These are phyloP conservation scores for Linnaemya tessellans DNA, from an alignment of 2,888 invertebrate species.

Conservation along the genomic window DNA sequence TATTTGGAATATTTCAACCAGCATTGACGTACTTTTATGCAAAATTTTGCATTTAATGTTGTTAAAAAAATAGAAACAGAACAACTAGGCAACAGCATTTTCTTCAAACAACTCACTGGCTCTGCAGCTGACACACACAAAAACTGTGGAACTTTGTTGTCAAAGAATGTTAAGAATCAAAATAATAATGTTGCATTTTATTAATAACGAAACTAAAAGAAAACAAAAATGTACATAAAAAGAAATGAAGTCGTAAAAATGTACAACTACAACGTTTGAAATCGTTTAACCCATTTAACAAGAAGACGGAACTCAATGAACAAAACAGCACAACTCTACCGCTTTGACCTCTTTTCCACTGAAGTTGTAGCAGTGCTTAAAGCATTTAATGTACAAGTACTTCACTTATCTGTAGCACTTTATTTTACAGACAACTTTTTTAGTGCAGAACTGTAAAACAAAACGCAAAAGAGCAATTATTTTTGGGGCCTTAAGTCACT, in stretches of 20 bases:
- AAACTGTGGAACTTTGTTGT: background rate
- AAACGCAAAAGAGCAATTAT: constrained; percentile 22
- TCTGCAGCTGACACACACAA: constrained; percentile 4
- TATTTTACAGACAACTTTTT: constrained; percentile 55
- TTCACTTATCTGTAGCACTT: constrained; percentile 42
- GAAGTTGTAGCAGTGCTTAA: background rate
- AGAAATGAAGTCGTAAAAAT: constrained; percentile 44
- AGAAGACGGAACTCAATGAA: background rate
- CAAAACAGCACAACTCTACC: constrained; percentile 14
- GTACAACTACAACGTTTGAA: constrained; percentile 28
- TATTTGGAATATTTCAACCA: constrained; percentile 2
- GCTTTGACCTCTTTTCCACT: constrained; percentile 30
- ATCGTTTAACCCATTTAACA: constrained; percentile 19
- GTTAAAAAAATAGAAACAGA: background rate
- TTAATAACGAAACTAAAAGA: background rate
- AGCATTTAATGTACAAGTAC: background rate
- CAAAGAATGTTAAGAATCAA: constrained; percentile 6
- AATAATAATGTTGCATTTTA: constrained; percentile 6
- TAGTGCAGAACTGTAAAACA: constrained; percentile 34
- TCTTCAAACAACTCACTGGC: background rate
- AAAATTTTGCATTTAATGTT: background rate
- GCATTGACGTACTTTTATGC: constrained; percentile 5
- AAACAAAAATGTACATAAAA: constrained; percentile 19
- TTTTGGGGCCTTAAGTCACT: constrained; percentile 44
- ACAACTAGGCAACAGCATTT: background rate